Evolutionary conservation across 2,888 invertebrate genomes (phyloP).

Genomic region (Meandrusa payeni): DNA sequence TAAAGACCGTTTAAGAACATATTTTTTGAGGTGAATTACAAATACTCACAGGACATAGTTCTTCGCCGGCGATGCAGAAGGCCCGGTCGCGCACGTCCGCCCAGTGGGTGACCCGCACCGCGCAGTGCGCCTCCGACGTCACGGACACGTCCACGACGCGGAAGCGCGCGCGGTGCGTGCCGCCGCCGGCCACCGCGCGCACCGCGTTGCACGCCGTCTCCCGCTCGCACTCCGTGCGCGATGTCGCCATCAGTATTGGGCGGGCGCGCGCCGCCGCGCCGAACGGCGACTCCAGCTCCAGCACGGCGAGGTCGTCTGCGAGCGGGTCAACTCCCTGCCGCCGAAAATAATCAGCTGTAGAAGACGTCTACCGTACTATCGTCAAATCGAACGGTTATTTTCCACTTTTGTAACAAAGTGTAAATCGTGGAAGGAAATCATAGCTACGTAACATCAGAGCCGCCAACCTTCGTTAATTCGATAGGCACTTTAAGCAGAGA

Average conservation of each 20-base stretch:
- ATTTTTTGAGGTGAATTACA: no score
- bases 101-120: conserved; percentile 41
- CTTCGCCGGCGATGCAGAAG: conserved; percentile 49
- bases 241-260: conserved; percentile 52
- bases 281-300: conserved; percentile 54
- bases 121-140: conserved; percentile 33
- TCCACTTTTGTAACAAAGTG: no score
- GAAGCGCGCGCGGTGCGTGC: conserved; percentile 29
- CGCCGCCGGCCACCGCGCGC: conserved; percentile 32
- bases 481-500: no score
- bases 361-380: no score
- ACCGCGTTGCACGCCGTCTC: conserved; percentile 43
- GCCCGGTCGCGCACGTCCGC: conserved; percentile 38
- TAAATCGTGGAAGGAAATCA: no score
- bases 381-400: no score
- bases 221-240: conserved; percentile 33
- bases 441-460: no score
- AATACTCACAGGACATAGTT: conserved; percentile 47
- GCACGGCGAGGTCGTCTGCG: conserved; percentile 46
- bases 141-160: conserved; percentile 32
- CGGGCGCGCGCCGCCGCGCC: conserved; percentile 39
- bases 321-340: conserved; percentile 28
- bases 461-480: no score
- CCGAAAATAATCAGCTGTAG: no score
- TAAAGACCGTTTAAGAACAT: no score